Evolutionary conservation across 1,140 invertebrate genomes (phyloP), one percentile per base, ranked within the genome.

Genomic region (Drosophila setifemur): DNA sequence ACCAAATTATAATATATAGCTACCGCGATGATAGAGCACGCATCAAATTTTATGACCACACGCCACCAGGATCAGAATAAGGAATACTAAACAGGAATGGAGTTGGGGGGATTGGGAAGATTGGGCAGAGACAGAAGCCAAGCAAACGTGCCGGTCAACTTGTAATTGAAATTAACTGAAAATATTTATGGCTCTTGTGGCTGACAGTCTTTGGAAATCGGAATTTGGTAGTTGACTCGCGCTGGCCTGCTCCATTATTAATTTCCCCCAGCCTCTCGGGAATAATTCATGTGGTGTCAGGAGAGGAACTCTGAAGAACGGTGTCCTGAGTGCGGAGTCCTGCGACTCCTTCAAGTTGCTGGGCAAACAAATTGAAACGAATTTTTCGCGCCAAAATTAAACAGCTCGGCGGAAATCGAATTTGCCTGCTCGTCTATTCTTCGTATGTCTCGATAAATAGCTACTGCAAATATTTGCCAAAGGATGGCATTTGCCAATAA

Each of bases 121-220:
- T n/a, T n/a, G n/a, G n/a, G n/a, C n/a, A n/a, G 23, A 16, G 18
- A 14, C 18, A 23, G 40, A 44, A 29, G 23, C 2, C 47, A 54
- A 11, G 39, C 7, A 50, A 61, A 75, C 66, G 71, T 67, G 49
- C 50, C 39, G 19, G 67, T 61, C 48, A 72, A 63, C 6, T 67
- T 78, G 63, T 83, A 78, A 83, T 82, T 83, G 78, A 82, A 82
- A 82, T 82, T 77, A 83, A 78, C 73, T 60, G 78, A 79, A 83
- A 71, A 85, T 78, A 83, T 83, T 83, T 83, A 83, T 83, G 79
- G 70, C 79, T 54, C 35, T 74, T 69, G 67, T 9, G 47, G 49
- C 49, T 63, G 48, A 61, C 68, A 61, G 31, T 58, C 31, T 26
- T 40, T 2, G 43, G 43, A 49, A 70, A 43, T 40, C 4, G 37